These are phyloP conservation scores for Acrobasis repandana DNA, from an alignment of 2,888 invertebrate species.

Conservation along the genomic window DNA sequence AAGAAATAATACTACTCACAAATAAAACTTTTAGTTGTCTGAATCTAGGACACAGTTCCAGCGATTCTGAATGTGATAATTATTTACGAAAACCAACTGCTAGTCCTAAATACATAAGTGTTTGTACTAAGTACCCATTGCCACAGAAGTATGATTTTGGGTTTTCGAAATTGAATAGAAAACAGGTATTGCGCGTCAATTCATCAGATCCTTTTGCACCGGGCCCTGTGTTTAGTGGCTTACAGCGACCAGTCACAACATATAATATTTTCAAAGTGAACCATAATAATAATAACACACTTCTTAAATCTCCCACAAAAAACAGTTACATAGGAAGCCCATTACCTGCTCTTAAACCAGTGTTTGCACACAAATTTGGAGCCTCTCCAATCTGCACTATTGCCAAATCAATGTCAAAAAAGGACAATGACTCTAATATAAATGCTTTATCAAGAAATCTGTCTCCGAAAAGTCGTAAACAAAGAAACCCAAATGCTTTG, in stretches of 20 bases:
- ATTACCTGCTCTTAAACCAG: constrained; percentile 68
- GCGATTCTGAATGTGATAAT: constrained; percentile 77
- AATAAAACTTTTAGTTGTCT: constrained; percentile 79
- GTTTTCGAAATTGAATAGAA: constrained; percentile 65
- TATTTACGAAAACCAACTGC: constrained; percentile 66
- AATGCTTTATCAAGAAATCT: constrained; percentile 54
- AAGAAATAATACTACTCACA: constrained; percentile 83
- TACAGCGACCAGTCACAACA: constrained; percentile 70
- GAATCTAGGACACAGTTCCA: constrained; percentile 82
- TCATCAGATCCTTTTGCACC: constrained; percentile 77
- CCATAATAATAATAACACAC: constrained; percentile 71
- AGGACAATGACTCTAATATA: constrained; percentile 56
- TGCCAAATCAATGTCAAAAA: constrained; percentile 56
- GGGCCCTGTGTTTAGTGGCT: constrained; percentile 77
- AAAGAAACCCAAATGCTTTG: constrained; percentile 49
- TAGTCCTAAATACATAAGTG: constrained; percentile 75
- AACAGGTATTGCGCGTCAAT: constrained; percentile 62
- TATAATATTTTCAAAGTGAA: constrained; percentile 76
- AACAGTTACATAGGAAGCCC: constrained; percentile 53
- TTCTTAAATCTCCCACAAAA: constrained; percentile 69
- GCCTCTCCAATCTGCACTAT: constrained; percentile 64
- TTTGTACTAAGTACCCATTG: constrained; percentile 70
- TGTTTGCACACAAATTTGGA: constrained; percentile 76
- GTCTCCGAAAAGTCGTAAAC: constrained; percentile 67
- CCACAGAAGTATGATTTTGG: constrained; percentile 67